Evolutionary conservation across 2,797 vertebrate species (phyloP).

Genomic region (Hyperoplus immaculatus): DNA sequence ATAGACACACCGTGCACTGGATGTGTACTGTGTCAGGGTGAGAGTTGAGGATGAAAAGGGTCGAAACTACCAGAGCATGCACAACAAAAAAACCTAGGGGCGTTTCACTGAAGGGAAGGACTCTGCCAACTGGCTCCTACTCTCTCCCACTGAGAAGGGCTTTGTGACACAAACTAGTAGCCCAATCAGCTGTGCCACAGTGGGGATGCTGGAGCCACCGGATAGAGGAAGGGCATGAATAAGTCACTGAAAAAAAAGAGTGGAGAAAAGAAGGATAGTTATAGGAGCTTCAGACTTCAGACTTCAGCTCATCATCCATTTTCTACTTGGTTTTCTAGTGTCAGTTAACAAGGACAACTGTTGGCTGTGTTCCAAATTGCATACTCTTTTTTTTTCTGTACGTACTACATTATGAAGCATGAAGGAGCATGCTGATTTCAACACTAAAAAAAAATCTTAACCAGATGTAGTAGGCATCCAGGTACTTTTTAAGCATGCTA

Average conservation of each 20-base stretch:
- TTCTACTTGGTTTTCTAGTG: conserved; percentile 34
- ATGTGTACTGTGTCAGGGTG: conserved; percentile 28
- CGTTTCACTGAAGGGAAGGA: conserved; percentile 44
- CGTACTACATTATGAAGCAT: no score
- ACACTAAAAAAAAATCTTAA: no score
- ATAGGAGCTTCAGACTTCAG: not conserved
- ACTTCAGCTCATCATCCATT: conserved; percentile 26
- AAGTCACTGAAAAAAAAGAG: not conserved
- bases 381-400: no score
- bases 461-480: no score
- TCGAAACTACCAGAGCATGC: conserved; percentile 43
- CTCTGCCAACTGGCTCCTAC: conserved; percentile 48
- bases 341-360: conserved; percentile 36
- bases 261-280: not conserved
- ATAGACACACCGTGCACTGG: conserved; percentile 26
- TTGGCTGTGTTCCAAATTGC: no score
- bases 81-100: conserved; percentile 38
- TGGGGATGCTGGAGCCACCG: conserved; percentile 29
- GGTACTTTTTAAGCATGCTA: no score
- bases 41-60: conserved; percentile 43
- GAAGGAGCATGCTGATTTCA: no score
- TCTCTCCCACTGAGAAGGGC: conserved; percentile 52
- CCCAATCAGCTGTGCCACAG: conserved; percentile 54
- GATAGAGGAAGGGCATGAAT: conserved; percentile 29
- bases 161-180: conserved; percentile 57